Percentiles rank a stretch among this genome's conserved stretches.
These are phyloP conservation scores for Semnopithecus entellus DNA, from an alignment of 2,113 vertebrate species.

Conservation along the genomic window DNA sequence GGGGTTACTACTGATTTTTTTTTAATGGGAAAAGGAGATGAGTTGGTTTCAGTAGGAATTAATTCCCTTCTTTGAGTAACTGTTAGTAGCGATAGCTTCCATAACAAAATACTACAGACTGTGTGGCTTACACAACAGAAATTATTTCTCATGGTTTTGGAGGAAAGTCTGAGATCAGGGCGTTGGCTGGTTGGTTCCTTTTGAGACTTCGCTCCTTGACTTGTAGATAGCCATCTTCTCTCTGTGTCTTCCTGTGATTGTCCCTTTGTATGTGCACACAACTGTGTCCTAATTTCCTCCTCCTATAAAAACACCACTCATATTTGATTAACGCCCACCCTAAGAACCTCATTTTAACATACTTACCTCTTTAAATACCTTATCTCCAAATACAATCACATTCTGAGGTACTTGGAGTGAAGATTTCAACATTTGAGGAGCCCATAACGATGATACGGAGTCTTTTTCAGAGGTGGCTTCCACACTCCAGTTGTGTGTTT, in stretches of 20 bases:
- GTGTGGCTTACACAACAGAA: neutral
- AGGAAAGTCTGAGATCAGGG: neutral
- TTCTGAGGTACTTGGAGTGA: neutral
- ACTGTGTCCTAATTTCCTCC: neutral
- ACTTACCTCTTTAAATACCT: neutral
- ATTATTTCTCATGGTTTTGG: neutral
- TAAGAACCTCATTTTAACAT: neutral
- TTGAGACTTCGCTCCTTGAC: neutral
- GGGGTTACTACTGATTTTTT: neutral
- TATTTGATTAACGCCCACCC: neutral
- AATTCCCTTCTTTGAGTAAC: neutral
- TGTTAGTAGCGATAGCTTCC: neutral
- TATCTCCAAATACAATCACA: neutral
- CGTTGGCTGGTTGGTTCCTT: neutral
- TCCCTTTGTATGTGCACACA: neutral
- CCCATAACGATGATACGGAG: rapidly evolving
- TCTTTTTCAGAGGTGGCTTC: neutral
- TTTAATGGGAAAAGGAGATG: neutral
- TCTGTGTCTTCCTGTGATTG: neutral
- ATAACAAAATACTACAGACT: neutral
- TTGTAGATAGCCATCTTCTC: neutral
- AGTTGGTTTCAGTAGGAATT: neutral
- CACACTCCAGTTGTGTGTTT: neutral
- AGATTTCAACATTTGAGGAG: neutral
- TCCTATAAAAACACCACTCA: neutral